A percentile compares a stretch with the other conserved stretches of the same genome.
Evolutionary conservation across 2,113 vertebrate species (phyloP).

Genomic region (Cnemophilus loriae): DNA sequence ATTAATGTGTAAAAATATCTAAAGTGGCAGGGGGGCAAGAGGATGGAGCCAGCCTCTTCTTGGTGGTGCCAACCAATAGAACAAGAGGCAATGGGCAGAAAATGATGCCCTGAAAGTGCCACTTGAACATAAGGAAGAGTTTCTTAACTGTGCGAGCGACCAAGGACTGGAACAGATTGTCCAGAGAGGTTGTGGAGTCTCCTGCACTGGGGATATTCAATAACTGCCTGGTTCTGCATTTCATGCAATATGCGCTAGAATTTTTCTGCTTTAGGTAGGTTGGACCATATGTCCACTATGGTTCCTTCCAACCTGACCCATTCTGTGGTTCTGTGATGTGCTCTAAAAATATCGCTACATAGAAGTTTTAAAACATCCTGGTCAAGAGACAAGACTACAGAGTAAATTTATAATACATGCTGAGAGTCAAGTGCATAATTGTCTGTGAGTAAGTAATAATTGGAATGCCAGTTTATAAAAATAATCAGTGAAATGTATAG

Average conservation of each 20-base stretch:
- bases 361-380: not conserved
- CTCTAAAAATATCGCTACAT: not conserved
- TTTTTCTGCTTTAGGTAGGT: not conserved
- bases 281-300: not conserved
- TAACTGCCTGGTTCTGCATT: not conserved
- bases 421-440: not conserved
- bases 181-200: not conserved
- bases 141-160: fast-evolving
- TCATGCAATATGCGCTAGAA: not conserved
- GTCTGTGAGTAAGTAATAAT: not conserved
- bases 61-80: not conserved
- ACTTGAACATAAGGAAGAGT: not conserved
- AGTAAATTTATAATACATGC: not conserved
- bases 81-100: not conserved
- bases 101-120: not conserved
- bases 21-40: not conserved
- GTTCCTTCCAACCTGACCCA: not conserved
- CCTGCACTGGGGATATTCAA: not conserved
- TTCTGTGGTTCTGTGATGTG: not conserved
- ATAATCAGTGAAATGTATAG: not conserved
- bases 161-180: not conserved
- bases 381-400: not conserved
- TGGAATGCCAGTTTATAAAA: not conserved
- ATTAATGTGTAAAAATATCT: not conserved
- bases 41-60: not conserved